Evolutionary conservation across 2,113 vertebrate genomes (phyloP).

Genomic region (Rostratula benghalensis): DNA sequence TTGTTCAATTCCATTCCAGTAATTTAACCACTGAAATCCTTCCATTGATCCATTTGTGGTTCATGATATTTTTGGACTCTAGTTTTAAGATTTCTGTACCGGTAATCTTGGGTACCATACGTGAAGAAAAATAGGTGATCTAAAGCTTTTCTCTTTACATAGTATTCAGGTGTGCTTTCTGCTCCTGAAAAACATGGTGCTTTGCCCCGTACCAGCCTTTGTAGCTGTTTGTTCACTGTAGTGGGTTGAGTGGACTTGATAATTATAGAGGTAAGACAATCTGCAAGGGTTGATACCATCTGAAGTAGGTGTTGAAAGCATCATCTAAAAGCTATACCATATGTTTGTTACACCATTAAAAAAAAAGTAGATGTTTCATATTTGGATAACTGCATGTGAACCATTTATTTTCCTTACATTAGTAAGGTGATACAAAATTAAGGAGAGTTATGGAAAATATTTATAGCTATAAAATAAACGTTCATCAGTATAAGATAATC

Average conservation of each 20-base stretch:
- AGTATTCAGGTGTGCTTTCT: background rate
- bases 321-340: background rate
- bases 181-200: background rate
- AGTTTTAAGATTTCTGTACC: background rate
- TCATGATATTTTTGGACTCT: accelerated
- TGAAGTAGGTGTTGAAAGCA: slow-evolving; percentile 40
- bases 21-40: background rate
- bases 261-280: slow-evolving; percentile 35
- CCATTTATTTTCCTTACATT: slow-evolving; percentile 17
- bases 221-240: background rate
- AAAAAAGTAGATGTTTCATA: background rate
- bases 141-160: background rate
- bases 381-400: background rate
- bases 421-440: background rate
- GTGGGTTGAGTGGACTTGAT: slow-evolving; percentile 15
- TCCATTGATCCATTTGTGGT: background rate
- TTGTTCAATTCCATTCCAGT: background rate
- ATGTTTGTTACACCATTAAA: slow-evolving; percentile 31
- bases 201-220: background rate
- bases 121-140: background rate
- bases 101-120: background rate
- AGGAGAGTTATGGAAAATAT: background rate
- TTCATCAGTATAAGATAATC: too few relatives aligned
- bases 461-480: background rate
- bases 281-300: background rate